These are phyloP conservation scores for Pseudomyrmex concolor DNA, from an alignment of 1,140 invertebrate genomes.

Conservation along the genomic window DNA sequence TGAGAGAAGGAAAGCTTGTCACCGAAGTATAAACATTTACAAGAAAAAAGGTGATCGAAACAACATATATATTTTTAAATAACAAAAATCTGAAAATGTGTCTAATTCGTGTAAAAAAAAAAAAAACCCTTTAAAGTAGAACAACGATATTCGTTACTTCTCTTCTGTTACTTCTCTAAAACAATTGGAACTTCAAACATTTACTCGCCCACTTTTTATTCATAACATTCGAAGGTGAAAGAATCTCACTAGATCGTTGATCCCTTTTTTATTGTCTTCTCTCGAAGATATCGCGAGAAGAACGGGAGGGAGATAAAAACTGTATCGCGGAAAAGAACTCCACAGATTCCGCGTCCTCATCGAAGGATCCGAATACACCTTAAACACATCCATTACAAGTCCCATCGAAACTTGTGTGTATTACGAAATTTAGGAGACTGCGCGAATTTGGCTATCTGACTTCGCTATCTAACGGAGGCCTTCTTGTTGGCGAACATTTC, in stretches of 20 bases:
- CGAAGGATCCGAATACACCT: conserved; percentile 7
- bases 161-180: too few species aligned
- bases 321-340: conserved; percentile 19
- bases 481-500: too few species aligned
- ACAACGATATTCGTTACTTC: too few species aligned
- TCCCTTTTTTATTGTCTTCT: conserved; percentile 34
- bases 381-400: conserved; percentile 39
- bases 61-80: too few species aligned
- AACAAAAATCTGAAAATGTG: too few species aligned
- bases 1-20: too few species aligned
- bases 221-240: neutral
- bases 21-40: too few species aligned
- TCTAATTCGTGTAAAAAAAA: too few species aligned
- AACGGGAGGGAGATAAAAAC: too few species aligned
- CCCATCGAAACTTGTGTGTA: conserved; percentile 46
- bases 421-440: conserved; percentile 33
- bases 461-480: neutral
- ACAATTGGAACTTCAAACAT: too few species aligned
- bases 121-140: too few species aligned
- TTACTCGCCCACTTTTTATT: conserved; percentile 16
- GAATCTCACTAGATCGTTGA: conserved; percentile 13
- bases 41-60: too few species aligned
- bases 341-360: neutral
- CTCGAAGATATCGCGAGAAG: conserved; percentile 39
- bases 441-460: conserved; percentile 11